Evolutionary conservation across 1,140 invertebrate species (phyloP).

Genomic region (Drosophila kohkoa): DNA sequence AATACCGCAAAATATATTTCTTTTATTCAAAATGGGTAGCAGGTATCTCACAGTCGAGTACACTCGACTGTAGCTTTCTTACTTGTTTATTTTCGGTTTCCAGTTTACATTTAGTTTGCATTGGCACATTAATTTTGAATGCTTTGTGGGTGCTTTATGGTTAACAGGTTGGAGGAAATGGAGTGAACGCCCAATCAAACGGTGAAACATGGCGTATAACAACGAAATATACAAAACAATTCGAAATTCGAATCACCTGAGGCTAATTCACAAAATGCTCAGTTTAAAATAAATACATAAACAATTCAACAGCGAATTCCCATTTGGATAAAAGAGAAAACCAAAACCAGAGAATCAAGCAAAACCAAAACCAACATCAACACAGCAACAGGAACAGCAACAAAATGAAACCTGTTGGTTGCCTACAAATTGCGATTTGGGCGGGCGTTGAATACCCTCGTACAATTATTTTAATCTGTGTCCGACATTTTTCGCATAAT

Average conservation of each 20-base stretch:
- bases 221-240: slow-evolving; percentile 27
- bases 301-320: slow-evolving; percentile 59
- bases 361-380: not conserved
- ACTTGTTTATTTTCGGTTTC: not conserved
- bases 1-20: too few relatives aligned
- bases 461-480: slow-evolving; percentile 80
- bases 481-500: slow-evolving; percentile 75
- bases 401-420: slow-evolving; percentile 62
- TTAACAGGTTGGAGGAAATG: slow-evolving; percentile 2
- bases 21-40: too few relatives aligned
- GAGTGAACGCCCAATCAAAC: slow-evolving; percentile 34
- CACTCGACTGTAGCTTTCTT: too few relatives aligned
- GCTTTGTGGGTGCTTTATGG: slow-evolving; percentile 6
- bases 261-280: slow-evolving; percentile 73
- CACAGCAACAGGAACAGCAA: too few relatives aligned
- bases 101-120: slow-evolving; percentile 20
- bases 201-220: slow-evolving; percentile 30
- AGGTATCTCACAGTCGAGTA: too few relatives aligned
- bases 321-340: slow-evolving; percentile 49
- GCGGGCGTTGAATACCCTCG: slow-evolving; percentile 29
- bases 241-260: slow-evolving; percentile 61
- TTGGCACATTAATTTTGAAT: slow-evolving; percentile 9
- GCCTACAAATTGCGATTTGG: slow-evolving; percentile 57
- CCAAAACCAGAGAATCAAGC: not conserved
- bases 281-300: slow-evolving; percentile 68